Conservation (phyloP, 2,113 vertebrate species). For the Coreoperca whiteheadi region DNA sequence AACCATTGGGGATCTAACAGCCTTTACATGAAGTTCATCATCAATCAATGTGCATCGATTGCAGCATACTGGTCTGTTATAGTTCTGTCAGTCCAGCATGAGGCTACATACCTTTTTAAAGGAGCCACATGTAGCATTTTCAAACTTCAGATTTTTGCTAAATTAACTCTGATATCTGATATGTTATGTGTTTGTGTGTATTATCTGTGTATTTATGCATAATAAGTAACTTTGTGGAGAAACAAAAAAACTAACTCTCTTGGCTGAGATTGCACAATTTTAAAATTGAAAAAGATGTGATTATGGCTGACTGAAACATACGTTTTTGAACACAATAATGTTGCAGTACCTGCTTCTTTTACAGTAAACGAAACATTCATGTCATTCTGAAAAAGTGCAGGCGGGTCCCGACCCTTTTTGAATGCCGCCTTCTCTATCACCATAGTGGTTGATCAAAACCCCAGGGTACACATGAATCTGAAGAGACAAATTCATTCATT, state of each 20-base stretch:
- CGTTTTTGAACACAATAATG: too few species aligned
- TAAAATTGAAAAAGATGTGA: too few species aligned
- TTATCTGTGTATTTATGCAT: background rate
- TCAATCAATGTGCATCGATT: conserved; percentile 7
- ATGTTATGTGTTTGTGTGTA: background rate
- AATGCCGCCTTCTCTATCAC: background rate
- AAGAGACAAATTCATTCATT: too few species aligned
- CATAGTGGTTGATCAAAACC: background rate
- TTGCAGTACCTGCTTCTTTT: background rate
- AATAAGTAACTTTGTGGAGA: background rate
- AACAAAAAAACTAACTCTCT: background rate
- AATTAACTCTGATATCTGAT: background rate
- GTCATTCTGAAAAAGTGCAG: too few species aligned
- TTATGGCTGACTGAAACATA: too few species aligned
- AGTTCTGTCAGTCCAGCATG: background rate
- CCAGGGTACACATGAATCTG: background rate
- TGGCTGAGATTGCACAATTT: too few species aligned
- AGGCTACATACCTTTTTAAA: background rate
- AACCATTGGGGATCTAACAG: conserved; percentile 10
- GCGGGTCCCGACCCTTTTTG: too few species aligned
- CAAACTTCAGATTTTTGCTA: background rate
- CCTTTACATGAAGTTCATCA: conserved; percentile 31
- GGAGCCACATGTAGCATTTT: background rate
- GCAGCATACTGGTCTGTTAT: background rate
- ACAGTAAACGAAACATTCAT: background rate